Percentiles rank a stretch among this genome's conserved stretches.
phyloP scores from a whole-genome alignment of 2,113 vertebrate genomes.

The Dryoscopus gambensis region DNA sequence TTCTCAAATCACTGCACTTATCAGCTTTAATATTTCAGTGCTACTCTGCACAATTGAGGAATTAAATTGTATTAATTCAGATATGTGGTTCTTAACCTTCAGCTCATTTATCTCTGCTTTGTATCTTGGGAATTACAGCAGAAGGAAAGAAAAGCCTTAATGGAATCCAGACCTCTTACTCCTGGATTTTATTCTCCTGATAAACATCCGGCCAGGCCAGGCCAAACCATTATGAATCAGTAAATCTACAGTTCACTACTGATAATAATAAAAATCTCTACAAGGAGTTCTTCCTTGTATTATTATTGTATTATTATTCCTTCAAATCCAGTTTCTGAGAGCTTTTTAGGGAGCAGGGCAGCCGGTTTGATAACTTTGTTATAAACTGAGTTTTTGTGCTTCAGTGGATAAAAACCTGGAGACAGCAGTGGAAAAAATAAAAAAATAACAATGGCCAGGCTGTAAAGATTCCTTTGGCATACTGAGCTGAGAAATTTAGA shows the following conservation, averaged over 20 bases:
- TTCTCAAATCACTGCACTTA: background rate
- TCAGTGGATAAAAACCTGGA: background rate
- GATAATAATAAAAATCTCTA: background rate
- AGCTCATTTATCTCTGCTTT: background rate
- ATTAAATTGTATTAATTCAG: background rate
- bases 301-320: too few relatives aligned
- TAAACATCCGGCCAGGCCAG: background rate
- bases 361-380: background rate
- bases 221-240: background rate
- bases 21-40: background rate
- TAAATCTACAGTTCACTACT: background rate
- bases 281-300: background rate
- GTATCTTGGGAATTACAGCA: background rate
- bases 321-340: background rate
- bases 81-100: background rate
- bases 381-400: background rate
- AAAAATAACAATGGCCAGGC: background rate
- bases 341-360: background rate
- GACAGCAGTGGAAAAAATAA: background rate
- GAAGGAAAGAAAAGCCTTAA: slow-evolving; percentile 2
- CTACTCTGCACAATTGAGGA: background rate
- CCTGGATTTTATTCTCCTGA: background rate
- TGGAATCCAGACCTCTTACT: background rate
- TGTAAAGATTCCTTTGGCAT: background rate
- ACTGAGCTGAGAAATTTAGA: background rate